phyloP scores from a whole-genome alignment of 2,888 invertebrate species.

The Cistogaster globosa region DNA sequence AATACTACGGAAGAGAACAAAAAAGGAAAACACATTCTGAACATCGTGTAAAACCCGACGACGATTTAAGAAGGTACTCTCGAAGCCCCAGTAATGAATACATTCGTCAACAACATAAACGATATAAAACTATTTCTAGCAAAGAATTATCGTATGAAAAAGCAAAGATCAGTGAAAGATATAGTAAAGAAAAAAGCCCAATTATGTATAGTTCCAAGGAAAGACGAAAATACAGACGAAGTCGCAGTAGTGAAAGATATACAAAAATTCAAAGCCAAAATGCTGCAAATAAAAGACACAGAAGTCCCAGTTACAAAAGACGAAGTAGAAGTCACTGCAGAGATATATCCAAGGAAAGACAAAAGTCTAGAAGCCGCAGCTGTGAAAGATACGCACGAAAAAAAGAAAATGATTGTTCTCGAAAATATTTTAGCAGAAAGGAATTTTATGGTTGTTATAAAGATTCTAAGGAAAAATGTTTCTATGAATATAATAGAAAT shows the following conservation, averaged over 20 bases:
- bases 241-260: neutral
- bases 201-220: neutral
- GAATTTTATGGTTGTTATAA: neutral
- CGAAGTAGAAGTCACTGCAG: neutral
- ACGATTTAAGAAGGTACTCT: neutral
- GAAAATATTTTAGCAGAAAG: neutral
- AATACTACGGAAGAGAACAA: neutral
- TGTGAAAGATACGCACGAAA: neutral
- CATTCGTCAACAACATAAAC: neutral
- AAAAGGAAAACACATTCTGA: neutral
- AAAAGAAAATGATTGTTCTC: neutral
- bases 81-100: slow-evolving; percentile 12
- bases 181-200: neutral
- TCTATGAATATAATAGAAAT: neutral
- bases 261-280: neutral
- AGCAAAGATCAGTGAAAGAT: neutral
- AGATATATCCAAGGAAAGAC: neutral
- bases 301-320: slow-evolving; percentile 12
- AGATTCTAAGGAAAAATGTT: slow-evolving; percentile 19
- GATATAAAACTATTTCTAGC: slow-evolving; percentile 10
- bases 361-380: neutral
- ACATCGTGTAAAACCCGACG: neutral
- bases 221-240: neutral
- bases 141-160: neutral
- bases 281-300: neutral